A percentile compares a stretch with the other conserved stretches of the same genome.
Conservation (phyloP, 2,113 vertebrate species). For the Pandion haliaetus region DNA sequence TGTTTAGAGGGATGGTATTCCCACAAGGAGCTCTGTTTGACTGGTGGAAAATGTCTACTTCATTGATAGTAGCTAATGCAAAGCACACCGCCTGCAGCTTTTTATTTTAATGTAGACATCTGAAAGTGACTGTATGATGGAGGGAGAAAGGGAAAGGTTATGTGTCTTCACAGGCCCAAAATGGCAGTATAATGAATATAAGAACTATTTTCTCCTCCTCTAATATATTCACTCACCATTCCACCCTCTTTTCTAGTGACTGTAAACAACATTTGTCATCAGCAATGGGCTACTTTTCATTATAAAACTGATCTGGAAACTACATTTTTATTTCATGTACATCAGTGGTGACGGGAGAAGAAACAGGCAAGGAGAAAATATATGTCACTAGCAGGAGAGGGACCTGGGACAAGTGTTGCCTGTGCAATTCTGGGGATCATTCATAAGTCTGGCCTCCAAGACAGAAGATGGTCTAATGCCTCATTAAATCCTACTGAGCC, state of each 20-base stretch:
- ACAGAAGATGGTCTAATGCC: slow-evolving; percentile 74
- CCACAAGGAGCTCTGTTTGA: slow-evolving; percentile 53
- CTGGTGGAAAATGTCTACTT: slow-evolving; percentile 60
- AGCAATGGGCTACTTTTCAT: slow-evolving; percentile 71
- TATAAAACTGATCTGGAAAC: slow-evolving; percentile 69
- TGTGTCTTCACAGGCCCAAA: slow-evolving; percentile 71
- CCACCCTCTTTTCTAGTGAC: slow-evolving; percentile 68
- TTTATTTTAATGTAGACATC: slow-evolving; percentile 76
- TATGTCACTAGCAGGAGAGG: slow-evolving; percentile 29
- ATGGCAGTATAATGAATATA: slow-evolving; percentile 73
- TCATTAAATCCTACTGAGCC: slow-evolving; percentile 76
- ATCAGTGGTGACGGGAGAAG: slow-evolving; percentile 22
- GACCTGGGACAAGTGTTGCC: slow-evolving; percentile 40
- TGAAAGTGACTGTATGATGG: slow-evolving; percentile 69
- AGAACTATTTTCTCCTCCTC: slow-evolving; percentile 67
- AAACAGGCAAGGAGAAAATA: slow-evolving; percentile 49
- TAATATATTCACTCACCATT: slow-evolving; percentile 74
- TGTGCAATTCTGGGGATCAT: slow-evolving; percentile 53
- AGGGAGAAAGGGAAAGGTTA: slow-evolving; percentile 69
- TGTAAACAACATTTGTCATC: slow-evolving; percentile 78
- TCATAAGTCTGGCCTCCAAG: slow-evolving; percentile 71
- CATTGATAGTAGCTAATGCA: slow-evolving; percentile 69
- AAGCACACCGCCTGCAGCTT: slow-evolving; percentile 64
- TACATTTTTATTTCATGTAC: slow-evolving; percentile 73
- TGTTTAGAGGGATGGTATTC: slow-evolving; percentile 30